Evolutionary conservation across 2,888 invertebrate genomes (phyloP).

Genomic region (Ochropleura plecta): DNA sequence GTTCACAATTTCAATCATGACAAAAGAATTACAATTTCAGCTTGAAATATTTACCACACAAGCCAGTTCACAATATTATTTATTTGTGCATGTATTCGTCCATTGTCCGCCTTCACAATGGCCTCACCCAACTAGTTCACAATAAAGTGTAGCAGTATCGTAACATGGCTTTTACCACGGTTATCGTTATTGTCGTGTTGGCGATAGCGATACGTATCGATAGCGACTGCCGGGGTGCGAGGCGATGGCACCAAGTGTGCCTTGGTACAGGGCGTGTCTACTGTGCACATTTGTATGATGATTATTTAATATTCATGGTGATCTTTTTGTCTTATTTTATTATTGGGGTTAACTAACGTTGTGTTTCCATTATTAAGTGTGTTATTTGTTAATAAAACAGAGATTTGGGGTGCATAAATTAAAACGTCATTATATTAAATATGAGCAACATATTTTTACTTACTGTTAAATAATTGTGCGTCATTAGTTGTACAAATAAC

Average conservation of each 20-base stretch:
- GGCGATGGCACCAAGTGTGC: neutral
- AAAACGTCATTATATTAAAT: neutral
- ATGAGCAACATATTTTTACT: neutral
- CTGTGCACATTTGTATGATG: constrained; percentile 41
- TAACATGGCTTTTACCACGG: constrained; percentile 48
- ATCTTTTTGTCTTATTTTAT: constrained; percentile 37
- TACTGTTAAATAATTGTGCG: neutral
- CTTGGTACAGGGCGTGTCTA: constrained; percentile 36
- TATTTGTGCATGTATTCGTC: constrained; percentile 19
- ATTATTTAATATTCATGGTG: constrained; percentile 50
- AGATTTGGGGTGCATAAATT: neutral
- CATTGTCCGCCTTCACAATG: constrained; percentile 22
- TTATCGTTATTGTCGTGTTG: constrained; percentile 16
- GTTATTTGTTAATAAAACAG: constrained; percentile 2
- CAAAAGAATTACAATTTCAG: constrained; percentile 26
- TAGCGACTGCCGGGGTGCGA: neutral
- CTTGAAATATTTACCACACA: constrained; percentile 16
- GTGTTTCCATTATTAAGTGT: constrained; percentile 11
- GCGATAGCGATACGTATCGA: constrained; percentile 19
- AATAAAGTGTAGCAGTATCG: constrained; percentile 46
- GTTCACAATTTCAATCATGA: constrained; percentile 20
- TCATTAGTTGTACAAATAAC: neutral
- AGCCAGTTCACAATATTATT: constrained; percentile 12
- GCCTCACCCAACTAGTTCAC: constrained; percentile 30
- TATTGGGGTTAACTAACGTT: constrained; percentile 9